Evolutionary conservation across 2,888 invertebrate genomes (phyloP).

Genomic region (Tenthredo mesomela): DNA sequence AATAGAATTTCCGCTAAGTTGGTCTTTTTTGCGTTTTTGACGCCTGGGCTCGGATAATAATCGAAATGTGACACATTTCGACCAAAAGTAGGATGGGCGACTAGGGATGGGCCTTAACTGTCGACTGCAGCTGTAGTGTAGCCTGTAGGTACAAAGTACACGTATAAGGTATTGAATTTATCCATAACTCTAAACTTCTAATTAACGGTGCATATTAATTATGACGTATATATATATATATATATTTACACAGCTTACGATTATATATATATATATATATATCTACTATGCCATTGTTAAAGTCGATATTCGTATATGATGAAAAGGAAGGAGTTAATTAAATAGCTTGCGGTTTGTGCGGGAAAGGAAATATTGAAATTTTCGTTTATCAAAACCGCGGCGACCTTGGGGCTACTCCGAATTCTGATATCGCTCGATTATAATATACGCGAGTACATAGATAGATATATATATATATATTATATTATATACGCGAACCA

Average conservation of each 20-base stretch:
- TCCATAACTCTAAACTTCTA: not conserved
- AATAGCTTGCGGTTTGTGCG: too few species aligned
- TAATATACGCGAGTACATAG: not conserved
- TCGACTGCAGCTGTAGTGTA: too few species aligned
- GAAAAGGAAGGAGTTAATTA: not conserved
- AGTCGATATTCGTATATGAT: not conserved
- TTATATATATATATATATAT: too few species aligned
- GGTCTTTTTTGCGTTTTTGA: too few species aligned
- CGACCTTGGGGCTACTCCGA: slow-evolving; percentile 32
- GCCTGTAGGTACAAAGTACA: too few species aligned
- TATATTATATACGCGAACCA: not conserved
- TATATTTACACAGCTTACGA: not conserved
- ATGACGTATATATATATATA: not conserved
- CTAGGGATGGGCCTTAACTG: too few species aligned
- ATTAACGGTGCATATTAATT: not conserved
- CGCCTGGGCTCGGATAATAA: too few species aligned
- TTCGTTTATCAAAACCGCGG: not conserved
- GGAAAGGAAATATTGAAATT: slow-evolving; percentile 6
- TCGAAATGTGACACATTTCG: too few species aligned
- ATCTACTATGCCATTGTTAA: too few species aligned
- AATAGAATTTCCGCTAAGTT: too few species aligned
- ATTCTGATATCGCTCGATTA: slow-evolving; percentile 34
- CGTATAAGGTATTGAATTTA: not conserved
- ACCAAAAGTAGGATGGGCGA: too few species aligned
- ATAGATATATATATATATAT: too few species aligned